Base-by-base conservation (phyloP, 64 coral and sea anemone genomes). In the Montipora capricornis region DNA sequence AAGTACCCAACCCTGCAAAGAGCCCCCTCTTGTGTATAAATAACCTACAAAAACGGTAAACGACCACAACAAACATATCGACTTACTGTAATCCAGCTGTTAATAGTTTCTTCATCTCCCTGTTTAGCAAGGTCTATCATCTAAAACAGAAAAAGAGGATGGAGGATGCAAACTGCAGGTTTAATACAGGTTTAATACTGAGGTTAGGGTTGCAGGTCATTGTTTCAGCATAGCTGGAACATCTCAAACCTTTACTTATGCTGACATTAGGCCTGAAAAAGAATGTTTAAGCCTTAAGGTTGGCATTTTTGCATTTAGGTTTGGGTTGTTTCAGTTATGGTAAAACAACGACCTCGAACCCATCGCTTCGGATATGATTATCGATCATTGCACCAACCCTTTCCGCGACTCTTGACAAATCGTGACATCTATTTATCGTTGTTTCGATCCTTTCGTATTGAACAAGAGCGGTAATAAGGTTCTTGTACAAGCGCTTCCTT, bases 101-200 rank as follows among this genome's bases (percentile, higher is more conserved):
- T 90, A 16, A 99, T 80, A n/a, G 98, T 99, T 80, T 89, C 95
- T 77, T 99, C 98, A 83, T 99, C 95, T 90, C 98, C 98, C 81
- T 94, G 75, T 77, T 99, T 99, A 8, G 98, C 98, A 88, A 99
- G 89, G 85, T 99, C 95, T 81, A 99, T 99, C 95, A 99, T 96
- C 98, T 99, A 16, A 51, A 74, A 74, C 29, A 9, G 70, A 84
- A 16, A 48, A 60, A 19, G 3, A 6, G 4, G 14, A 17, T 20
- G 8, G 68, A 71, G 5, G 20, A 2, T 71, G 68, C 2, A 71
- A 17, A 67, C 4, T 17, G 0, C 12, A 67, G 12, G 15, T 15
- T 29, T 29, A 29, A 29, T 29, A 29, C 29, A 29, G 29, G 29
- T 29, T 29, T 29, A 29, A 29, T 29, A 29, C 62, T 67, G 11